Evolutionary conservation across 2,888 invertebrate genomes (phyloP), one percentile per base, ranked within the genome.

Genomic region (Caenorhabditis sp.): DNA sequence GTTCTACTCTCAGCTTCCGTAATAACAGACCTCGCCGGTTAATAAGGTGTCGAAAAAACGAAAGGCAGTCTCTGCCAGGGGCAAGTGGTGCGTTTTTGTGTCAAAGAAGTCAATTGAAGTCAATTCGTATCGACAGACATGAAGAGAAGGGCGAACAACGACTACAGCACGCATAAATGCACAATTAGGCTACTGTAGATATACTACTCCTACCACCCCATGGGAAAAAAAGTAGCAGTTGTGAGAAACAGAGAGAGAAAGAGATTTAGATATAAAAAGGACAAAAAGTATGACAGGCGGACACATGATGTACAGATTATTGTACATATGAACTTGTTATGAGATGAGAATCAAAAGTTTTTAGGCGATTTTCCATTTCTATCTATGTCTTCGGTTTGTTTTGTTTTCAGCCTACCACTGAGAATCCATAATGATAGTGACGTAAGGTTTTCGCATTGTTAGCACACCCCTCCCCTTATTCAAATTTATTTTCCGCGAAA

Each of bases 171-270:
- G 79, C 70, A 70, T 79, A 63, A 70, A 70, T 79, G 79, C 79
- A 79, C 79, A 79, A 79, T 79, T 79, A 79, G 79, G 70, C 70
- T 77, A 68, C 69, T 61, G 77, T 77, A 51, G 69, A 69, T 63
- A n/a, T 68, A 70, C 49, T 66, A 38, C 31, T 35, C n/a, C n/a
- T n/a, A n/a, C 31, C 4, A 31, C 31, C 31, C 31, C 19, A 31
- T 75, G 47, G 14, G 31, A 31, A 31, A 49, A 73, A 49, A 63
- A 73, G 49, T 51, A 59, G 58, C 61, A 61, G 73, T 58, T 49
- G 69, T 14, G 10, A 22, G 19, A 49, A 26, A 2, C 7, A 8
- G 26, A 69, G 28, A 41, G 70, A 69, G n/a, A n/a, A n/a, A 64
- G 64, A 64, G 24, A 64, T 12, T 16, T 16, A 64, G 44, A 28